These are phyloP conservation scores for Zosterops lateralis DNA, from an alignment of 2,113 vertebrate species.

Conservation along the genomic window DNA sequence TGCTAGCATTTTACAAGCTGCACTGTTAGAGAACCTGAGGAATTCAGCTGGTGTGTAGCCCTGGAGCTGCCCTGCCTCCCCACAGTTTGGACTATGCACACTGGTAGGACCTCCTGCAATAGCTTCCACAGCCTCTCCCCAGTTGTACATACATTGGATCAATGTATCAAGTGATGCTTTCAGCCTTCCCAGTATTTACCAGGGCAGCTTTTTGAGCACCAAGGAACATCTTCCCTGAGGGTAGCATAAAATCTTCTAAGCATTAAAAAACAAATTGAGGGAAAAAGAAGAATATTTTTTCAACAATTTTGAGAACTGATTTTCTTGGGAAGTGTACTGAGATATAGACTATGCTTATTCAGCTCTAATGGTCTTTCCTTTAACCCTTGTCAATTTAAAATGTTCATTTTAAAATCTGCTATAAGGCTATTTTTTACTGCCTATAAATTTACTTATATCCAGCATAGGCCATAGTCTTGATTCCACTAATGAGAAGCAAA, in stretches of 20 bases:
- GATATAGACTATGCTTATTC: not conserved
- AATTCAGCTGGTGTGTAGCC: not conserved
- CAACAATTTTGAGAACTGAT: not conserved
- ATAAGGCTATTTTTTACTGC: not conserved
- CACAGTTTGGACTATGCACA: not conserved
- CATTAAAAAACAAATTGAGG: not conserved
- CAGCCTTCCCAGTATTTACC: not conserved
- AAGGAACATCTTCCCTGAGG: not conserved
- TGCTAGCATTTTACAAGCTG: not conserved
- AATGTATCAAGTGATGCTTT: not conserved
- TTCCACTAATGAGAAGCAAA: not conserved
- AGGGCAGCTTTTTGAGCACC: not conserved
- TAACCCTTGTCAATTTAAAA: not conserved
- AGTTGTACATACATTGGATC: fast-evolving
- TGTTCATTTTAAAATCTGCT: not conserved
- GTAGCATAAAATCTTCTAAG: not conserved
- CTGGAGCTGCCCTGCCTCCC: not conserved
- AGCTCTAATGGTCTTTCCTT: not conserved
- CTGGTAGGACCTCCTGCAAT: not conserved
- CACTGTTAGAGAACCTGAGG: not conserved
- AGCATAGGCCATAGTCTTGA: not conserved
- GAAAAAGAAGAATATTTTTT: not conserved
- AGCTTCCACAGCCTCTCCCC: not conserved
- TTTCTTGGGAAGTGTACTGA: not conserved
- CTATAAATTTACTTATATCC: not conserved